Evolutionary conservation across 1,140 invertebrate genomes (phyloP), one percentile per base, ranked within the genome.

Genomic region (Orussus abietinus): DNA sequence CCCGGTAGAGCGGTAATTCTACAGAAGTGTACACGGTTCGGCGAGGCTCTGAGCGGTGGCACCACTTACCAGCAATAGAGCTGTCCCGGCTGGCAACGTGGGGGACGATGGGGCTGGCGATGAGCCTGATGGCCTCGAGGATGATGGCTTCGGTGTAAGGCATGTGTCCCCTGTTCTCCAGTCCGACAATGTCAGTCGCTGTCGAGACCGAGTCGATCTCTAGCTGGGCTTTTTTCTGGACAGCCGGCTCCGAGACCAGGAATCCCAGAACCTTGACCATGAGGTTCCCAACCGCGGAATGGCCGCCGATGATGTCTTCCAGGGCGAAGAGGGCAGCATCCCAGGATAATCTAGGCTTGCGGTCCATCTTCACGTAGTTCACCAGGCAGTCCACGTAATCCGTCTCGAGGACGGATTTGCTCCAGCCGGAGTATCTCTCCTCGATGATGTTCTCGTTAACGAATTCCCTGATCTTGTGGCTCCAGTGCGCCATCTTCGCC

Each of bases 101-200:
- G 2, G 92, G 92, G 0, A 95, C 90, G 40, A 95, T 92, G 0
- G 90, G 90, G 1, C 90, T 93, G 1, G 88, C 85, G 1, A 88
- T 83, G 40, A 84, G 75, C 35, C 92, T 70, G 1, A 93, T 72
- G 1, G 84, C 80, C 72, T 95, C 92, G 45, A 84, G 74, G 10
- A 93, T 78, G 0, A 85, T 84, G 0, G 89, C 87, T 72, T 92
- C 86, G 0, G 85, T 88, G 66, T 90, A 93, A 0, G 88, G 86
- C 76, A 95, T 78, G 1, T 55, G 58, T 2, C 74, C 65, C 57
- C 82, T 78, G 49, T 93, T 82, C 21, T 80, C 72, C 0, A 92
- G 55, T 1, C 75, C 79, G 0, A 90, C 77, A 5, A 43, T 47
- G 0, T 49, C 42, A 2, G 77, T 62, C 11, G 70, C 58, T 0